phyloP scores from a whole-genome alignment of 2,113 vertebrate species.

The Oncorhynchus gorbuscha region DNA sequence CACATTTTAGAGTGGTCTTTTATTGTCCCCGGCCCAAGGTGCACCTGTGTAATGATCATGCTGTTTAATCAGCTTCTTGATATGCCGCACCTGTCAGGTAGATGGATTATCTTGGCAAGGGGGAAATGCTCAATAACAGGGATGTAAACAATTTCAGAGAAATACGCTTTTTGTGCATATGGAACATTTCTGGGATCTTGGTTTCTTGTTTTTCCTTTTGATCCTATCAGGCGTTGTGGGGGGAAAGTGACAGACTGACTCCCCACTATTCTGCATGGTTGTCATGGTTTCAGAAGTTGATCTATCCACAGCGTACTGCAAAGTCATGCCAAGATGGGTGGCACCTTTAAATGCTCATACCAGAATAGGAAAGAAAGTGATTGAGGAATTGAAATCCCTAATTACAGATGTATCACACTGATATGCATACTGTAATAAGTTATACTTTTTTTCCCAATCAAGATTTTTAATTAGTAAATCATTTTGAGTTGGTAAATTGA shows the following conservation, averaged over 20 bases:
- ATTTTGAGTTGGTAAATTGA: background rate
- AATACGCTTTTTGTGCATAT: too few species aligned
- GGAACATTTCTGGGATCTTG: too few species aligned
- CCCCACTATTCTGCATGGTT: constrained; percentile 10
- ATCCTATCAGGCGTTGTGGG: background rate
- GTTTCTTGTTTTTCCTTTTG: background rate
- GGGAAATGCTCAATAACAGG: too few species aligned
- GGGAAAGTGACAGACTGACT: background rate
- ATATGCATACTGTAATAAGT: too few species aligned
- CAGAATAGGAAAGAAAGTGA: background rate
- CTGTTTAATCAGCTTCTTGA: too few species aligned
- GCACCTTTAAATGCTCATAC: background rate
- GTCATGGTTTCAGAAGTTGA: constrained; percentile 24
- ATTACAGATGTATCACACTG: background rate
- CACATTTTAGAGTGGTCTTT: too few species aligned
- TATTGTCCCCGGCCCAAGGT: too few species aligned
- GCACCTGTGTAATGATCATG: too few species aligned
- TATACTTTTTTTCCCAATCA: background rate
- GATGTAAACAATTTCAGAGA: too few species aligned
- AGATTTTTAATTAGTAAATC: background rate
- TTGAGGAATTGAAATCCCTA: background rate
- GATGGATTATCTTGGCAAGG: too few species aligned
- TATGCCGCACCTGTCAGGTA: too few species aligned
- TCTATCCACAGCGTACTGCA: background rate
- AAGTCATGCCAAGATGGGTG: background rate